Conservation (phyloP, 2,113 vertebrate species). For the Tinamus guttatus region DNA sequence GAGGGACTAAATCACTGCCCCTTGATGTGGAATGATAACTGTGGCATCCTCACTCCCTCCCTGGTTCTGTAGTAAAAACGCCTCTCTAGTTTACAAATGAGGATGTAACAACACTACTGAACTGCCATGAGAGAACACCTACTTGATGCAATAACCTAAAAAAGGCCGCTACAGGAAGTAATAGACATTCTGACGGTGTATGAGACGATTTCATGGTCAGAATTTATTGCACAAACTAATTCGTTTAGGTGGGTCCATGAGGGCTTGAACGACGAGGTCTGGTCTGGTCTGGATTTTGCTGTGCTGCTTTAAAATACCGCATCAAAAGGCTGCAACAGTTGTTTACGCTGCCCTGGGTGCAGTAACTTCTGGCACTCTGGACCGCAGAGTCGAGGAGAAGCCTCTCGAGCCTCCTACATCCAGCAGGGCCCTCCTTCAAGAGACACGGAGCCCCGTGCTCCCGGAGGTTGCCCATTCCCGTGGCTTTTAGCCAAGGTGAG, state of each 20-base stretch:
- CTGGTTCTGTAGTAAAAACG: slow-evolving; percentile 57
- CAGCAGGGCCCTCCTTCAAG: background rate
- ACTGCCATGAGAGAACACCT: background rate
- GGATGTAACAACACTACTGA: slow-evolving; percentile 1
- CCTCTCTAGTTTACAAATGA: slow-evolving; percentile 44
- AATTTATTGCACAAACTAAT: slow-evolving; percentile 13
- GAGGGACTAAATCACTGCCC: slow-evolving; percentile 15
- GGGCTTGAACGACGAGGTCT: slow-evolving; percentile 11
- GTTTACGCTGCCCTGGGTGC: background rate
- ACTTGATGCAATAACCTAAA: background rate
- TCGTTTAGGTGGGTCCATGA: background rate
- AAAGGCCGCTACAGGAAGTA: background rate
- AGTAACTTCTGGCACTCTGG: background rate
- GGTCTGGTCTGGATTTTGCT: slow-evolving; percentile 6
- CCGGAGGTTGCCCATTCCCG: background rate
- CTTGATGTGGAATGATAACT: slow-evolving; percentile 11
- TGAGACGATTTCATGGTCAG: background rate
- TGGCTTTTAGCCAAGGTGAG: background rate
- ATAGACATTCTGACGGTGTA: background rate
- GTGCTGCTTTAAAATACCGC: background rate
- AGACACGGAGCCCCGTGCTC: background rate
- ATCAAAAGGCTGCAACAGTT: background rate
- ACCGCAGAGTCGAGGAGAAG: background rate
- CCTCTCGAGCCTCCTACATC: background rate
- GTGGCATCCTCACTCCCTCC: background rate